Evolutionary conservation across 2,797 vertebrate genomes (phyloP).

Genomic region (Scomberomorus guttatus): DNA sequence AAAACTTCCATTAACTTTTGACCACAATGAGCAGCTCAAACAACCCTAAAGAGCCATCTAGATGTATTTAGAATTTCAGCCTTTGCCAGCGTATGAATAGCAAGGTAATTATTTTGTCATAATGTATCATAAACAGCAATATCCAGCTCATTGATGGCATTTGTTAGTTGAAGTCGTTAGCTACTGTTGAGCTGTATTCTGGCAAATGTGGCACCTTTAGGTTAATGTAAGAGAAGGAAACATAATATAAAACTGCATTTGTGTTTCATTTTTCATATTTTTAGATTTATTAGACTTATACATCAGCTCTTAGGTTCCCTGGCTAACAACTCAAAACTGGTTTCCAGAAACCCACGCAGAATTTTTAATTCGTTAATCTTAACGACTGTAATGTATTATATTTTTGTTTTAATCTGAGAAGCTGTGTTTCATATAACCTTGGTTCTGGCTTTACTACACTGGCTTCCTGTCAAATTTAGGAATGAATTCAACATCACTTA

Average conservation of each 20-base stretch:
- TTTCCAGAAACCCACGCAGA: background rate
- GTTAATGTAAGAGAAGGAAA: slow-evolving; percentile 1
- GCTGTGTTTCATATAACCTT: background rate
- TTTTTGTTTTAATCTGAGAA: slow-evolving; percentile 11
- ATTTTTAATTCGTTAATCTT: background rate
- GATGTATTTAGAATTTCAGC: background rate
- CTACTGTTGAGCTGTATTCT: background rate
- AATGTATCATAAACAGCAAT: background rate
- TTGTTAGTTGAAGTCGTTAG: background rate
- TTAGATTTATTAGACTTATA: background rate
- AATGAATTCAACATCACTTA: background rate
- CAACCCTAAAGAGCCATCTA: background rate
- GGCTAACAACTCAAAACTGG: background rate
- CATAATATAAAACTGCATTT: background rate
- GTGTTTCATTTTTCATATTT: background rate
- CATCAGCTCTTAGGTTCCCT: background rate
- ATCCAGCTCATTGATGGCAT: background rate
- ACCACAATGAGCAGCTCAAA: slow-evolving; percentile 12
- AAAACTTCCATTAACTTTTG: slow-evolving; percentile 28
- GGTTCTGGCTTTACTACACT: background rate
- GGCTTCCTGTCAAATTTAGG: slow-evolving; percentile 1
- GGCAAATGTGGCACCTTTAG: background rate
- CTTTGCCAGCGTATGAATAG: background rate
- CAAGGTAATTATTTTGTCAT: slow-evolving; percentile 10
- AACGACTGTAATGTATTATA: background rate